Evolutionary conservation across 2,113 vertebrate genomes (phyloP), one percentile per base, ranked within the genome.

Genomic region (Apteryx owenii): DNA sequence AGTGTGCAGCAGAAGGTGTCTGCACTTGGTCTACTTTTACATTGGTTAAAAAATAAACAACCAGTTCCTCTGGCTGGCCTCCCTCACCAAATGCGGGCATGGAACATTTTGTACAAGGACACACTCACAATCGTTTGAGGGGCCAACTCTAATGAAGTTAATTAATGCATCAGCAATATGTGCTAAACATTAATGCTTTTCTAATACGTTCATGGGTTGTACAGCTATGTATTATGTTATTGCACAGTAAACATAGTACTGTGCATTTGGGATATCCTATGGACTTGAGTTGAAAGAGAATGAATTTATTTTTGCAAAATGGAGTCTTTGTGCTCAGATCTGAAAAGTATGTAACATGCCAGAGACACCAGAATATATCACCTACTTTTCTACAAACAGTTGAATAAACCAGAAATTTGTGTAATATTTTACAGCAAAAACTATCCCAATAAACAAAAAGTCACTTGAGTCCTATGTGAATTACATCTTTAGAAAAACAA

Each of bases 11-110:
- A 95, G 95, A 96, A 97, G 95, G 89, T 95, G 85, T 98, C 98
- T 98, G 77, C 85, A 88, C 81, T 78, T 36, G 92, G 92, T 97
- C 96, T 98, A 87, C 96, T 98, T 97, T 97, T 96, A 95, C 93
- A 72, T 17, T 62, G 71, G 90, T 94, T 98, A 88, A 91, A 97
- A 98, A 97, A 97, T 95, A 98, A 98, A 98, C 96, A 98, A 58
- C 73, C 79, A 77, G 80, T 93, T 98, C 94, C 92, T 96, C 97
- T 96, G 93, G 85, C 96, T 96, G 90, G 72, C 54, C 78, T 97
- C 96, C 89, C 73, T 96, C 20, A 16, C 88, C 38, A 51, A 98
- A 91, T 62, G 77, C 91, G 96, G 88, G 95, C 95, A 97, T 93
- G 88, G 97, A 98, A 97, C 81, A 48, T 96, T 97, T 96, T 95